Evolutionary conservation across 2,113 vertebrate genomes (phyloP).

Genomic region (Salvelinus namaycush): DNA sequence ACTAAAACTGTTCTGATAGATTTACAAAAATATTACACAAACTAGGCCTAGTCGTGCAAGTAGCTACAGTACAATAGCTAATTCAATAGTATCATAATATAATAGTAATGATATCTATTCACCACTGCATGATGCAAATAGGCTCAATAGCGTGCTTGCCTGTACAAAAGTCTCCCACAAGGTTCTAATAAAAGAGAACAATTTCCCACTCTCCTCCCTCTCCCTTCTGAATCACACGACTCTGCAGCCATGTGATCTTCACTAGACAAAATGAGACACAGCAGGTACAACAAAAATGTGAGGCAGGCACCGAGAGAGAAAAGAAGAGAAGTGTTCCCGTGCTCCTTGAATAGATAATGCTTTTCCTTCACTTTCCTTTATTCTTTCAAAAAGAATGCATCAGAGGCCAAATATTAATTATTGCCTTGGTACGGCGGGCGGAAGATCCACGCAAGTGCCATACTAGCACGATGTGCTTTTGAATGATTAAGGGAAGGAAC

Average conservation of each 20-base stretch:
- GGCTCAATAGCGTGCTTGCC: slow-evolving; percentile 63
- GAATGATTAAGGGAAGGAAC: slow-evolving; percentile 75
- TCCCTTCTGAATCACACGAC: slow-evolving; percentile 58
- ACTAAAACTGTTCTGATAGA: background rate
- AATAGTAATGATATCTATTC: slow-evolving; percentile 62
- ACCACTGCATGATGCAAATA: slow-evolving; percentile 71
- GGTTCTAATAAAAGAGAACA: slow-evolving; percentile 70
- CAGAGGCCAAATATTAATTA: slow-evolving; percentile 82
- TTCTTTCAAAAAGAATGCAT: slow-evolving; percentile 80
- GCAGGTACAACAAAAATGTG: slow-evolving; percentile 73
- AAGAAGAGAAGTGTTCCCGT: slow-evolving; percentile 67
- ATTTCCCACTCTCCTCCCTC: slow-evolving; percentile 62
- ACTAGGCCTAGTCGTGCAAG: slow-evolving; percentile 35
- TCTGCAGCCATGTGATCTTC: slow-evolving; percentile 76
- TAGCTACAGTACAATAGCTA: slow-evolving; percentile 16
- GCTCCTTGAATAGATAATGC: slow-evolving; percentile 81
- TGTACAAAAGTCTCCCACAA: slow-evolving; percentile 77
- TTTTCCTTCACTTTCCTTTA: slow-evolving; percentile 76
- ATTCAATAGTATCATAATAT: slow-evolving; percentile 65
- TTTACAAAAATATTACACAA: slow-evolving; percentile 10
- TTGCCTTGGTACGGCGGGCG: slow-evolving; percentile 68
- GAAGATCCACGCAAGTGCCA: slow-evolving; percentile 70
- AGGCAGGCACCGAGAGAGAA: slow-evolving; percentile 42
- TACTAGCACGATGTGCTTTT: too few species aligned
- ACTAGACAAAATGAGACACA: slow-evolving; percentile 77